Base-by-base conservation (phyloP, 2,888 invertebrate species). In the Therioaphis trifolii region DNA sequence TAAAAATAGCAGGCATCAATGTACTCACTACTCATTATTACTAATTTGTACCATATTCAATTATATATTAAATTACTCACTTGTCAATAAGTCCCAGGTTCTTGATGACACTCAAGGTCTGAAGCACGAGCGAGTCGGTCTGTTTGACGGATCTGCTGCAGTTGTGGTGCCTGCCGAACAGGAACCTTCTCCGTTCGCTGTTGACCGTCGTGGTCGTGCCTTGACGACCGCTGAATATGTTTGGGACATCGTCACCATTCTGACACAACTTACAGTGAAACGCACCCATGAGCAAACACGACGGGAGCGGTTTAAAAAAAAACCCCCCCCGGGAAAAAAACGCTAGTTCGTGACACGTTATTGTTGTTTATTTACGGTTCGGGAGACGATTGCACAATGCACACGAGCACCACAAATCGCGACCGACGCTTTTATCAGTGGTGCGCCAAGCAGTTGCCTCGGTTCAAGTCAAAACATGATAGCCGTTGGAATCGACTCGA, bases 31-130 rank as follows among this genome's bases (percentile, higher is more conserved):
- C n/a, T n/a, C n/a, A n/a, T n/a, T n/a, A n/a, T n/a, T n/a, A n/a
- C n/a, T n/a, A n/a, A n/a, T n/a, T n/a, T n/a, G n/a, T n/a, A n/a
- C n/a, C n/a, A n/a, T n/a, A n/a, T n/a, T n/a, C n/a, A n/a, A n/a
- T n/a, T n/a, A n/a, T n/a, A n/a, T n/a, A n/a, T n/a, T n/a, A n/a
- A n/a, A n/a, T n/a, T n/a, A 85, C 52, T 79, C 90, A 93, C 90
- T 90, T 94, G 94, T 94, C 95, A 89, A 96, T 95, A 84, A 96
- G 84, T 69, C 85, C 94, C 85, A 96, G 91, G 5, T 94, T 93
- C 84, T 95, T 92, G 85, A 96, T 95, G 55, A 95, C 91, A 78
- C 92, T 91, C 40, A 96, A 89, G 21, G 95, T 95, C 88, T 96
- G 94, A 77, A 94, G 89, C 27, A 97, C 94, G 74, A 96, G 91